A percentile compares a stretch with the other conserved stretches of the same genome.
These are phyloP conservation scores for Xenopus laevis DNA, from an alignment of 2,113 vertebrate genomes.

Conservation along the genomic window DNA sequence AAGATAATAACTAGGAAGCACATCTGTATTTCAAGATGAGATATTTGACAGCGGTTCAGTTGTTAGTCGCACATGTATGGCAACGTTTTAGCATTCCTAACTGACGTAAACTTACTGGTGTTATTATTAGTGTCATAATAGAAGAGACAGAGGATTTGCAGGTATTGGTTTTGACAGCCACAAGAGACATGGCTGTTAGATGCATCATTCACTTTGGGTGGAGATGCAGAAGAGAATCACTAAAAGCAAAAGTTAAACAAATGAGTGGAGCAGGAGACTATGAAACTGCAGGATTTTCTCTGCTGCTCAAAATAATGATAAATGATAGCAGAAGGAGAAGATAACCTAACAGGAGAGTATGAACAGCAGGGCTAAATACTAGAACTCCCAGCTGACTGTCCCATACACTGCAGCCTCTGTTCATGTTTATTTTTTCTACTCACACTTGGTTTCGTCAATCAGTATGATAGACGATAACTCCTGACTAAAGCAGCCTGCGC, in stretches of 20 bases:
- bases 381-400: conserved; percentile 93
- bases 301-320: conserved; percentile 86
- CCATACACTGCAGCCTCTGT: conserved; percentile 95
- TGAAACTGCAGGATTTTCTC: conserved; percentile 64
- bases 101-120: conserved; percentile 20
- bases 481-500: conserved; percentile 82
- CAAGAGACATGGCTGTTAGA: conserved; percentile 47
- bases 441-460: conserved; percentile 92
- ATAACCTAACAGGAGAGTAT: conserved; percentile 93
- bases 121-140: conserved; percentile 37
- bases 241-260: conserved; percentile 58
- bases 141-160: conserved; percentile 30
- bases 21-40: conserved; percentile 27
- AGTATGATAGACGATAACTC: conserved; percentile 92
- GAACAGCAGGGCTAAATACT: conserved; percentile 97
- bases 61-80: conserved; percentile 20
- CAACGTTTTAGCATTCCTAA: conserved; percentile 27
- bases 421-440: conserved; percentile 95
- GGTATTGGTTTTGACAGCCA: conserved; percentile 31
- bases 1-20: conserved; percentile 17
- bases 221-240: conserved; percentile 54
- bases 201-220: conserved; percentile 51
- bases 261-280: conserved; percentile 64
- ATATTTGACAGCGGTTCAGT: conserved; percentile 33
- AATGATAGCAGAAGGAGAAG: conserved; percentile 95